phyloP scores from a whole-genome alignment of 2,888 invertebrate species.

The Melikaiella ostensackeni region DNA sequence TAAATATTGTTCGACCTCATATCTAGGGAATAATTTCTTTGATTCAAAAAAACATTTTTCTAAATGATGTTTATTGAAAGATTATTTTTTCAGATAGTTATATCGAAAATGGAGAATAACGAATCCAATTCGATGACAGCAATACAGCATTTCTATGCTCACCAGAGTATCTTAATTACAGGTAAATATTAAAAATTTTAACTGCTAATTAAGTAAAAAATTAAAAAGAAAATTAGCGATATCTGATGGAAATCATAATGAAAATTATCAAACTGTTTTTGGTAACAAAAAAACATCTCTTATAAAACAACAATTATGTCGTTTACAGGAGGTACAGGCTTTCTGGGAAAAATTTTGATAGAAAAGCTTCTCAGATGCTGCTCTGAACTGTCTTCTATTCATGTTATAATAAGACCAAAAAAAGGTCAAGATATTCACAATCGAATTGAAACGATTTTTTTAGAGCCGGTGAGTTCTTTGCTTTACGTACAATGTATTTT shows the following conservation, averaged over 20 bases:
- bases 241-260: background rate
- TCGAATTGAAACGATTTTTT: constrained; percentile 83
- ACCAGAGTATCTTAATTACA: constrained; percentile 81
- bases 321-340: constrained; percentile 76
- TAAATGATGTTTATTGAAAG: no score
- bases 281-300: background rate
- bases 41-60: no score
- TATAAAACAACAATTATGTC: background rate
- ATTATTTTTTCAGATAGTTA: no score
- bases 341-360: constrained; percentile 79
- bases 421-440: constrained; percentile 82
- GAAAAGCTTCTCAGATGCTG: constrained; percentile 82
- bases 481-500: no score
- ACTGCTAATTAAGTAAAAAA: constrained; percentile 45
- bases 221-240: no score
- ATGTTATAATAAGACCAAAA: constrained; percentile 80
- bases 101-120: background rate
- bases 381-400: constrained; percentile 79
- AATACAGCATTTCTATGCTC: constrained; percentile 81
- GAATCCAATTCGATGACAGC: constrained; percentile 67
- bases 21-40: no score
- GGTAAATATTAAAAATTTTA: constrained; percentile 74
- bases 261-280: background rate
- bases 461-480: constrained; percentile 79
- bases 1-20: no score